Conservation (phyloP, 1,140 invertebrate species). For the Augochlora pura region DNA sequence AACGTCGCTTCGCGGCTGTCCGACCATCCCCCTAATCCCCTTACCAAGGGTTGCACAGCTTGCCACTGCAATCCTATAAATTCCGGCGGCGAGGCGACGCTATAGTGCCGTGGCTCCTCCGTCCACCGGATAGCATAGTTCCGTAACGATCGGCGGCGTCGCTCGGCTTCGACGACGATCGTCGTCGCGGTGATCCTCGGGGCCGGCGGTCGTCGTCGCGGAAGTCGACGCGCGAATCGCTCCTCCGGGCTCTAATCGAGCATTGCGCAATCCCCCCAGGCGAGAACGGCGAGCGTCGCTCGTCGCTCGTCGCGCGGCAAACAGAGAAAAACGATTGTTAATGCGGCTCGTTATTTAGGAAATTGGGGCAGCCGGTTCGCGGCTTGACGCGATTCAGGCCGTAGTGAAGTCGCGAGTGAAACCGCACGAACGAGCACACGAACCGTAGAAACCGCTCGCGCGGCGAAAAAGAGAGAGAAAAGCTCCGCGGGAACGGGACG, state of each 20-base stretch:
- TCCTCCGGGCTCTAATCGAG: conserved; percentile 23
- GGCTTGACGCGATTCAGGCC: conserved; percentile 10
- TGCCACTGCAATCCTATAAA: too few relatives aligned
- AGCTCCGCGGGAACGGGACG: too few relatives aligned
- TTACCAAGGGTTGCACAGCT: too few relatives aligned
- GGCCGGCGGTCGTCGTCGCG: neutral
- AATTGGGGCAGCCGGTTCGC: conserved; percentile 21
- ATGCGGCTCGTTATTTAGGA: conserved; percentile 24
- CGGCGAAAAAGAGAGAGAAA: neutral
- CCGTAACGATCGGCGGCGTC: too few relatives aligned
- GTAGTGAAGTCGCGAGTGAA: conserved; percentile 27
- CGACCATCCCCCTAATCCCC: too few relatives aligned
- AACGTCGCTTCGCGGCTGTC: too few relatives aligned
- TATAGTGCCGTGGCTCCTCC: too few relatives aligned
- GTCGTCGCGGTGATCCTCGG: neutral
- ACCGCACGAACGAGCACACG: conserved; percentile 6
- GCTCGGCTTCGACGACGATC: too few relatives aligned
- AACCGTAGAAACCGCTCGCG: conserved; percentile 9
- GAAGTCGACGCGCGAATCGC: conserved; percentile 1
- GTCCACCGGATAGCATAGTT: too few relatives aligned
- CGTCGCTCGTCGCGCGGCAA: neutral
- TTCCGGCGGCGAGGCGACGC: too few relatives aligned
- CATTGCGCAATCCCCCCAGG: conserved; percentile 18
- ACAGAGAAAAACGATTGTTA: conserved; percentile 19
- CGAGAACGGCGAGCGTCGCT: conserved; percentile 7